A percentile compares a stretch with the other conserved stretches of the same genome.
phyloP scores from a whole-genome alignment of 2,888 invertebrate genomes.

The Oegoconia quadripuncta region DNA sequence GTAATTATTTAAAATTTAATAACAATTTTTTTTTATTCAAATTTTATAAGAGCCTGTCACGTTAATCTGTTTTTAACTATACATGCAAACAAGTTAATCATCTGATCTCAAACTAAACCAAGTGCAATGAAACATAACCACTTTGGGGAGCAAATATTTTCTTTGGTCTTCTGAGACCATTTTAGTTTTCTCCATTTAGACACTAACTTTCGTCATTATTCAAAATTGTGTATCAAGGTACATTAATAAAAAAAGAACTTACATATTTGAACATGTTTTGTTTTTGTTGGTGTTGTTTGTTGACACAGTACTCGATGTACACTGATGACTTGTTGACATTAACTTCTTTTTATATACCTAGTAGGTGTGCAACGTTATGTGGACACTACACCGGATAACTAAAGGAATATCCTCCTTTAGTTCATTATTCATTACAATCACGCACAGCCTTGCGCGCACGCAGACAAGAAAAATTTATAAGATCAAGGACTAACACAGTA shows the following conservation, averaged over 20 bases:
- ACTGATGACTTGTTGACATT: conserved; percentile 28
- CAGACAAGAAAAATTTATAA: conserved; percentile 34
- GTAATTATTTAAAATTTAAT: too few species aligned
- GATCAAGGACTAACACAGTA: conserved; percentile 39
- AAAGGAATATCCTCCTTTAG: conserved; percentile 52
- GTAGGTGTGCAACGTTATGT: conserved; percentile 29
- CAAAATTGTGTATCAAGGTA: neutral
- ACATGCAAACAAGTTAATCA: too few species aligned
- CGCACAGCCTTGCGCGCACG: conserved; percentile 54
- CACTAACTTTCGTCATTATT: too few species aligned
- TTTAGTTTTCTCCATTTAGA: too few species aligned
- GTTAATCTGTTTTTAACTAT: too few species aligned
- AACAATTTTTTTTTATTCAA: too few species aligned
- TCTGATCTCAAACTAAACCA: too few species aligned
- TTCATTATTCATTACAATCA: conserved; percentile 52
- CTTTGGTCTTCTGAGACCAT: too few species aligned
- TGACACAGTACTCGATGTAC: conserved; percentile 26
- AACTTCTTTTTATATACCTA: conserved; percentile 41
- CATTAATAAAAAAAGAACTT: conserved; percentile 32
- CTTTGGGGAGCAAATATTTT: too few species aligned
- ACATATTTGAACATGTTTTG: conserved; percentile 76
- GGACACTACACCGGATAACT: conserved; percentile 51
- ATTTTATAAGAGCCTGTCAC: too few species aligned
- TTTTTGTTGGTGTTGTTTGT: conserved; percentile 18
- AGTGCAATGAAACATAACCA: too few species aligned